These are phyloP conservation scores for Gadus chalcogrammus DNA, from an alignment of 2,113 vertebrate genomes.

Conservation along the genomic window DNA sequence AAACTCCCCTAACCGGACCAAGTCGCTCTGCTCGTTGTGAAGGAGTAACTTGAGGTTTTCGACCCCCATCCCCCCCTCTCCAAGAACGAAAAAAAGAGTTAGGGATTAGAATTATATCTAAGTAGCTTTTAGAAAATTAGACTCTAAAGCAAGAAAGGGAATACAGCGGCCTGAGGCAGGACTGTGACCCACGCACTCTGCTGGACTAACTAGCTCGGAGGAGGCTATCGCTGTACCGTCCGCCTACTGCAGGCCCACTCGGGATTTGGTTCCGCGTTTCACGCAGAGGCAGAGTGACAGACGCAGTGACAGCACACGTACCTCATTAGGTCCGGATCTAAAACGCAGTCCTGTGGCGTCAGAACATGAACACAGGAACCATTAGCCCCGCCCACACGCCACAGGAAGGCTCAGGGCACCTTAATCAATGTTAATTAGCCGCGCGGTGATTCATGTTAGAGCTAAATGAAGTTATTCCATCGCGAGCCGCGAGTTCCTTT, in stretches of 20 bases:
- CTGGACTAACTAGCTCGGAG: constrained; percentile 36
- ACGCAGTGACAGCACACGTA: constrained; percentile 71
- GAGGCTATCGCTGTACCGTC: neutral
- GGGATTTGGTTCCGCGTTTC: constrained; percentile 45
- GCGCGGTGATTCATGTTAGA: constrained; percentile 86
- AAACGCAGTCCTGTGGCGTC: constrained; percentile 51
- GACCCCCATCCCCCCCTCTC: constrained; percentile 15
- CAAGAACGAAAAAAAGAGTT: constrained; percentile 16
- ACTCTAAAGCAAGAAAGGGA: constrained; percentile 60
- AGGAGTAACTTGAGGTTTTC: constrained; percentile 56
- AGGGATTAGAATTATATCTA: constrained; percentile 72
- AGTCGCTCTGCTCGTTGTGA: constrained; percentile 46
- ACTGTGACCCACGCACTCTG: constrained; percentile 68
- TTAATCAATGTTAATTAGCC: constrained; percentile 84
- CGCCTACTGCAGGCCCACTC: constrained; percentile 40
- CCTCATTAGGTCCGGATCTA: constrained; percentile 68
- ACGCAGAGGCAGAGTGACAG: constrained; percentile 55
- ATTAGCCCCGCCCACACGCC: constrained; percentile 25
- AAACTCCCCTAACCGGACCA: constrained; percentile 49
- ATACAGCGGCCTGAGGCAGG: constrained; percentile 58
- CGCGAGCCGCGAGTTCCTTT: constrained; percentile 84
- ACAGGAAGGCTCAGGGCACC: constrained; percentile 60
- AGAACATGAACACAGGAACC: constrained; percentile 53
- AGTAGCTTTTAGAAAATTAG: constrained; percentile 69
- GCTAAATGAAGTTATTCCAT: constrained; percentile 86